These are phyloP conservation scores for Synanthedon myopaeformis DNA, from an alignment of 2,888 invertebrate species.

Conservation along the genomic window DNA sequence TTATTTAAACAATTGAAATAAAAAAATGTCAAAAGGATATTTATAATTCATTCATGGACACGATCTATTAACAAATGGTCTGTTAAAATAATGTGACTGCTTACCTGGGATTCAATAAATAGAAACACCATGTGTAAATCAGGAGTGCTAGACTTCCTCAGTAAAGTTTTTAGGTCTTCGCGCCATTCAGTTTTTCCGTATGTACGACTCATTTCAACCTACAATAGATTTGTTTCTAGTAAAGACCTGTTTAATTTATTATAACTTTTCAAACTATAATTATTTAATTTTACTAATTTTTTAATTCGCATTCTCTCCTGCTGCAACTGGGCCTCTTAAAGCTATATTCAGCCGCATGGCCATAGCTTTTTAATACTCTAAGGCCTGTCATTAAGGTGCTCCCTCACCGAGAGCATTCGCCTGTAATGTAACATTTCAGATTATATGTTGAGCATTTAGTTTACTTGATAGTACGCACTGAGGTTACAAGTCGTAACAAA, in stretches of 20 bases:
- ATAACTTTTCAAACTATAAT: too few species aligned
- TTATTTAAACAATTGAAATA: neutral
- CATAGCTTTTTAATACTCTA: neutral
- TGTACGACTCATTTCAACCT: constrained; percentile 91
- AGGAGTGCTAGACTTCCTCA: constrained; percentile 83
- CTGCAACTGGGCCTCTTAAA: too few species aligned
- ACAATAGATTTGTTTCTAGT: neutral
- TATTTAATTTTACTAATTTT: too few species aligned
- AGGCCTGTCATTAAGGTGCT: too few species aligned
- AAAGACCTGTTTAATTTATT: too few species aligned
- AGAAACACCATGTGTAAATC: constrained; percentile 91
- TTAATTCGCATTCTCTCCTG: too few species aligned
- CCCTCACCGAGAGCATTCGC: too few species aligned
- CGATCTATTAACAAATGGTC: neutral
- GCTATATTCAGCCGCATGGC: neutral
- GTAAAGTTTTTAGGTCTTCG: constrained; percentile 87
- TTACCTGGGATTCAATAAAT: constrained; percentile 89
- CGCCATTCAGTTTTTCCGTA: constrained; percentile 90
- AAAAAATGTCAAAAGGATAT: neutral
- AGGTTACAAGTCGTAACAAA: too few species aligned
- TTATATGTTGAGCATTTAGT: too few species aligned
- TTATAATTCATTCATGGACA: too few species aligned
- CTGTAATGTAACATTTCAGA: too few species aligned
- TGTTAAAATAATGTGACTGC: neutral
- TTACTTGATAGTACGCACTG: too few species aligned